Evolutionary conservation across 2,797 vertebrate genomes (phyloP), one percentile per base, ranked within the genome.

Genomic region (Helicolenus hilgendorfi): DNA sequence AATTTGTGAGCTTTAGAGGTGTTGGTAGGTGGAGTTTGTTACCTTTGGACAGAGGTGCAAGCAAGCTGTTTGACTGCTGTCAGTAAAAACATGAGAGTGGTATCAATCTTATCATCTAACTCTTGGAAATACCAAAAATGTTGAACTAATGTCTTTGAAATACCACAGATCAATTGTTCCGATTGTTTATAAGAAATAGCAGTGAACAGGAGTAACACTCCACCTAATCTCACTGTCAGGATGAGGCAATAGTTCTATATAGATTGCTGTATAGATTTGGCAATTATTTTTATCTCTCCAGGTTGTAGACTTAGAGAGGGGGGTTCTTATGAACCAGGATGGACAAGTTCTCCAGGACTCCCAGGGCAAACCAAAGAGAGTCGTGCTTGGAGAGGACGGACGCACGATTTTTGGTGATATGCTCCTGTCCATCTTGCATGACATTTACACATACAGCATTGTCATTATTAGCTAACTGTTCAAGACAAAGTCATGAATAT

Each of bases 271-370:
- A 4, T 29, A 33, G 4, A 26, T 60, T 1, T 58, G 14, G 13
- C 4, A 49, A 59, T 11, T 29, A 0, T 53, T 27, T 58, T 26
- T 81, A 14, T 79, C 3, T 56, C 14, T 65, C 35, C 95, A 99
- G 99, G 95, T 99, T 62, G 97, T 99, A 92, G 99, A 99, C 94
- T 96, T 99, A 86, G 98, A 98, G 45, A 97, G 95, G 76, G 98
- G 98, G 3, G 81, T 99, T 77, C 97, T 99, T 26, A 96, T 99
- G 97, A 99, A 99, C 49, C 96, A 97, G 79, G 98, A 99, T 89
- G 99, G 99, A 91, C 96, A 96, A 87, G 93, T 98, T 89, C 98
- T 99, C 63, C 99, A 99, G 91, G 99, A 99, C 92, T 99, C 99
- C 45, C 96, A 98, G 53, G 99, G 99, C 72, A 98, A 98, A 33